Conservation (phyloP, 35 echinoderm and acorn worm genomes). For the Heliocidaris tuberculata region DNA sequence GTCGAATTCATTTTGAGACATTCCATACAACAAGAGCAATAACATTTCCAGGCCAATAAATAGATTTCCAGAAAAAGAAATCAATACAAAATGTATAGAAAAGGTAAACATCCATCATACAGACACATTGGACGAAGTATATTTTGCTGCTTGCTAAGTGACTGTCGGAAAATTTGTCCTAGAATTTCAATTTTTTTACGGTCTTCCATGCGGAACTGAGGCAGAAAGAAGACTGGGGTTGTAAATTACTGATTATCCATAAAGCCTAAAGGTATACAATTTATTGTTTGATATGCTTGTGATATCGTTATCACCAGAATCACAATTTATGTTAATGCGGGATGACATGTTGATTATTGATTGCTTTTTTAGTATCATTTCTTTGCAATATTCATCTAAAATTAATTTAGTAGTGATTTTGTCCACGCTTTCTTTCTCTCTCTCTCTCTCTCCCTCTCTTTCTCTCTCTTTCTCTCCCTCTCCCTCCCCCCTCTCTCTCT, state of each 20-base stretch:
- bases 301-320: not conserved
- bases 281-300: not conserved
- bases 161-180: not conserved
- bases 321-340: not conserved
- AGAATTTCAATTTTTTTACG: not conserved
- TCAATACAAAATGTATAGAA: too few relatives aligned
- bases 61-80: too few relatives aligned
- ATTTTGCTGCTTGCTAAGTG: not conserved
- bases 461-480: too few relatives aligned
- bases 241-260: not conserved
- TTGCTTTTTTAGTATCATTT: not conserved
- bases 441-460: not conserved
- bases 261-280: not conserved
- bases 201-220: not conserved
- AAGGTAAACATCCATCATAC: too few relatives aligned
- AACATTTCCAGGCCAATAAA: too few relatives aligned
- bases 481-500: too few relatives aligned
- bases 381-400: not conserved
- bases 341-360: not conserved
- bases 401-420: not conserved
- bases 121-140: not conserved
- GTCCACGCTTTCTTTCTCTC: not conserved
- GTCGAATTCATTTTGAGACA: too few relatives aligned
- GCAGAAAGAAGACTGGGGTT: not conserved
- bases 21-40: too few relatives aligned